Evolutionary conservation across 2,888 invertebrate genomes (phyloP), one percentile per base, ranked within the genome.

Genomic region (Metellina segmentata): DNA sequence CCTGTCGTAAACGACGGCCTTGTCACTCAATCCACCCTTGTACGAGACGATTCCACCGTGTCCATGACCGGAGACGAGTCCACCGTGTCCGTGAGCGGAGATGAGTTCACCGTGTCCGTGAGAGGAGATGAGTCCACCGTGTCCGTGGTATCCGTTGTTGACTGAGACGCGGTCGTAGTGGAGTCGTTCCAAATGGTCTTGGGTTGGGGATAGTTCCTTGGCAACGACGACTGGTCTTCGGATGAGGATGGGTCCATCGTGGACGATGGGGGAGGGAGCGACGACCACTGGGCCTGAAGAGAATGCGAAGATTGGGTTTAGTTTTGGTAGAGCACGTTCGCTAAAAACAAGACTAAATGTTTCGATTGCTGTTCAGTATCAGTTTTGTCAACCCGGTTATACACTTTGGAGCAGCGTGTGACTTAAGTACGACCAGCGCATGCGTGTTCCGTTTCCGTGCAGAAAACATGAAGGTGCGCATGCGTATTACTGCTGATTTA

Each of bases 171-270:
- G 51, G 19, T 75, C 90, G 72, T 75, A 91, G 48, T 91, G 91
- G 34, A 83, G n/a, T 8, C 72, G 78, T n/a, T 91, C 91, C 20
- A 91, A 61, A 16, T 88, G 91, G 16, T 91, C 91, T 61, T 87
- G 87, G 13, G 87, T 87, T 19, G 82, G 61, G 16, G 79, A 34
- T 6, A 91, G 87, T n/a, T 87, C 87, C 48, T 79, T 91, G 61
- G 87, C 53, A 7, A 91, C 91, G n/a, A 82, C 11, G n/a, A 91
- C 91, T 0, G 91, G 91, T 83, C 82, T 69, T 11, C 87, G 87
- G 78, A 88, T 61, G 11, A 91, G 83, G 78, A 91, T 72, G 52
- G 86, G 75, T 5, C 61, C 75, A 7, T 83, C 91, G 11, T 89
- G 89, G 11, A 79, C 72, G n/a, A 89, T 78, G n/a, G 89, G 83